Evolutionary conservation across 2,888 invertebrate genomes (phyloP).

Genomic region (Morinoia aosen): DNA sequence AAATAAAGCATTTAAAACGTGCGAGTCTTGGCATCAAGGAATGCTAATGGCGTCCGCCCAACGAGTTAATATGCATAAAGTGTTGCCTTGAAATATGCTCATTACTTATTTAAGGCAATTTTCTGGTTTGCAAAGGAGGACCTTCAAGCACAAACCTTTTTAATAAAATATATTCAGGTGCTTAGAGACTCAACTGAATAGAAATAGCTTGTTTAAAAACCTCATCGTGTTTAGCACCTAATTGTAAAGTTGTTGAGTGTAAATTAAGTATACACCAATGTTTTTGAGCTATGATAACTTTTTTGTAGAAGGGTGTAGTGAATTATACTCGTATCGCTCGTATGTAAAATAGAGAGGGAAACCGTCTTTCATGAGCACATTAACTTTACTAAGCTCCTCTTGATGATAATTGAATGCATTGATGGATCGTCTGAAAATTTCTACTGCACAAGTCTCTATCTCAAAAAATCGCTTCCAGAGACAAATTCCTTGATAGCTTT

Average conservation of each 20-base stretch:
- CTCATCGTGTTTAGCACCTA: background rate
- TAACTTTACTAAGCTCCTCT: no score
- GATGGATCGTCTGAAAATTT: no score
- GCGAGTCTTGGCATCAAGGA: background rate
- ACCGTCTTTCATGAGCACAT: no score
- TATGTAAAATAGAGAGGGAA: no score
- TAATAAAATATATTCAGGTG: background rate
- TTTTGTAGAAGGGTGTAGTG: no score
- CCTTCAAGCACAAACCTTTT: background rate
- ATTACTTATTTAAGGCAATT: conserved; percentile 3
- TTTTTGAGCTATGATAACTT: background rate
- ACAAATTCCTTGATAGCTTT: no score
- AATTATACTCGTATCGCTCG: no score
- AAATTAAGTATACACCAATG: background rate
- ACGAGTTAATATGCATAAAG: conserved; percentile 17
- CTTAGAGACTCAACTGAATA: background rate
- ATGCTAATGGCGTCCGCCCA: conserved; percentile 4
- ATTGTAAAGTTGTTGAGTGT: background rate
- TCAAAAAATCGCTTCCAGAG: no score
- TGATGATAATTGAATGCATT: no score
- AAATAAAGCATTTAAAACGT: conserved; percentile 17
- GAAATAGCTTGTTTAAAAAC: background rate
- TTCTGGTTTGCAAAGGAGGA: background rate
- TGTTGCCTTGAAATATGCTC: conserved; percentile 17
- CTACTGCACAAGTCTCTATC: no score